These are phyloP conservation scores for Leuciscus idus DNA, from an alignment of 2,113 vertebrate genomes.

Conservation along the genomic window DNA sequence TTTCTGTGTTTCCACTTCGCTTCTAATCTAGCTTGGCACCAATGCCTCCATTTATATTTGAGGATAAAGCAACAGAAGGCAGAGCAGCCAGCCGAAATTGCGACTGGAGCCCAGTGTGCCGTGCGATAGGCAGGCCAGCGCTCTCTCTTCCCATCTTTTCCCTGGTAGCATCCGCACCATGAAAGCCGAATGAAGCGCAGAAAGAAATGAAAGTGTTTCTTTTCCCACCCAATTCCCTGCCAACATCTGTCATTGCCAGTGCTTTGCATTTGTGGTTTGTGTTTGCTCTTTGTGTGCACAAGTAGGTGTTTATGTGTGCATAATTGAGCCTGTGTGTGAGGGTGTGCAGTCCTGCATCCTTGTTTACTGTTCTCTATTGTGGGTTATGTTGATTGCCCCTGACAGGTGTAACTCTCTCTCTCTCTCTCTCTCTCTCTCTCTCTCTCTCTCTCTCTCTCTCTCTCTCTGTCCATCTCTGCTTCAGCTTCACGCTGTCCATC, in stretches of 20 bases:
- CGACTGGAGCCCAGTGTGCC: slow-evolving; percentile 74
- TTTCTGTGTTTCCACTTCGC: slow-evolving; percentile 64
- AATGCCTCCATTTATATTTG: slow-evolving; percentile 72
- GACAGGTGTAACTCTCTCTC: slow-evolving; percentile 76
- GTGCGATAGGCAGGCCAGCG: slow-evolving; percentile 71
- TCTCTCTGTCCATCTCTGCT: slow-evolving; percentile 56
- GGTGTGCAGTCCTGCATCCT: slow-evolving; percentile 47
- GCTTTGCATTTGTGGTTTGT: slow-evolving; percentile 65
- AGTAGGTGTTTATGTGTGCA: slow-evolving; percentile 14
- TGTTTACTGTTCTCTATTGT: slow-evolving; percentile 49
- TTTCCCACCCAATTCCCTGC: slow-evolving; percentile 72
- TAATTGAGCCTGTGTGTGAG: slow-evolving; percentile 16
- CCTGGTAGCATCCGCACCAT: slow-evolving; percentile 47
- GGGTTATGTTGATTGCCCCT: slow-evolving; percentile 71
- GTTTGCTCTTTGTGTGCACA: slow-evolving; percentile 44
- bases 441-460: slow-evolving; percentile 58
- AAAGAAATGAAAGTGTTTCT: slow-evolving; percentile 72
- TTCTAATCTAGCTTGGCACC: slow-evolving; percentile 78
- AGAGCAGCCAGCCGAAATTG: slow-evolving; percentile 61
- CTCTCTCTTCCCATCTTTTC: slow-evolving; percentile 27
- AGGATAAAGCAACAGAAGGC: slow-evolving; percentile 57
- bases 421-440: slow-evolving; percentile 59
- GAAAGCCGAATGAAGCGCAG: slow-evolving; percentile 71
- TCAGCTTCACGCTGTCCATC: slow-evolving; percentile 66
- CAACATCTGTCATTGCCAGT: slow-evolving; percentile 75